Evolutionary conservation across 1,140 invertebrate genomes (phyloP).

Genomic region (Leptopilina boulardi): DNA sequence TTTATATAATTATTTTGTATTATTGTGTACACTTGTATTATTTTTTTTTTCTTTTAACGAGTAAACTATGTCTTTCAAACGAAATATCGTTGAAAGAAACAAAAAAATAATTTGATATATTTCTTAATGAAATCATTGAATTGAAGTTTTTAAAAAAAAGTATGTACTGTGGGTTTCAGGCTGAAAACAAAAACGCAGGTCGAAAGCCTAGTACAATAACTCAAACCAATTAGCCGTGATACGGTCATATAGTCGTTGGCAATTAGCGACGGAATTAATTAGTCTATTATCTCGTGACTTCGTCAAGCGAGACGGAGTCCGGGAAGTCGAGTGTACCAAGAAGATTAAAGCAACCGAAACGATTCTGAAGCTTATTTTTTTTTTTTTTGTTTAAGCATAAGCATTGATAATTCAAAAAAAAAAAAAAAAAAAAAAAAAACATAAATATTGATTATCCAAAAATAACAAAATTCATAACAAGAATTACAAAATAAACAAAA

Average conservation of each 20-base stretch:
- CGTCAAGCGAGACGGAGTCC: conserved; percentile 49
- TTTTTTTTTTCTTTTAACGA: too few relatives aligned
- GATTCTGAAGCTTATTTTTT: conserved; percentile 47
- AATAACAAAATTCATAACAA: too few relatives aligned
- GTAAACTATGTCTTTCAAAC: not conserved
- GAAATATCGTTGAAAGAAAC: not conserved
- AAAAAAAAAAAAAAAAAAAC: too few relatives aligned
- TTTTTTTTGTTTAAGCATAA: conserved; percentile 39
- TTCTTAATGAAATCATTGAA: not conserved
- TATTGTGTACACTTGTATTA: too few relatives aligned
- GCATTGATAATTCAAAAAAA: not conserved
- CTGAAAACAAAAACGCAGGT: conserved; percentile 49
- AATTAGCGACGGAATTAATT: conserved; percentile 72
- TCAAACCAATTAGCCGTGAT: conserved; percentile 68
- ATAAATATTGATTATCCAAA: too few relatives aligned
- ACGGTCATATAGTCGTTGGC: conserved; percentile 59
- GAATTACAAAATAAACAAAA: too few relatives aligned
- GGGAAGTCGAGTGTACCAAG: conserved; percentile 27
- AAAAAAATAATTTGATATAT: not conserved
- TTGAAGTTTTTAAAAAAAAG: not conserved
- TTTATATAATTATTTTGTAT: too few relatives aligned
- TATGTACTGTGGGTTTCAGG: not conserved
- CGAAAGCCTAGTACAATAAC: conserved; percentile 60
- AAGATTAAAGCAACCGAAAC: conserved; percentile 51
- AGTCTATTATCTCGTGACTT: conserved; percentile 65